Evolutionary conservation across 92 coral and sea anemone species (phyloP).

Genomic region (Palythoa heliodiscus): DNA sequence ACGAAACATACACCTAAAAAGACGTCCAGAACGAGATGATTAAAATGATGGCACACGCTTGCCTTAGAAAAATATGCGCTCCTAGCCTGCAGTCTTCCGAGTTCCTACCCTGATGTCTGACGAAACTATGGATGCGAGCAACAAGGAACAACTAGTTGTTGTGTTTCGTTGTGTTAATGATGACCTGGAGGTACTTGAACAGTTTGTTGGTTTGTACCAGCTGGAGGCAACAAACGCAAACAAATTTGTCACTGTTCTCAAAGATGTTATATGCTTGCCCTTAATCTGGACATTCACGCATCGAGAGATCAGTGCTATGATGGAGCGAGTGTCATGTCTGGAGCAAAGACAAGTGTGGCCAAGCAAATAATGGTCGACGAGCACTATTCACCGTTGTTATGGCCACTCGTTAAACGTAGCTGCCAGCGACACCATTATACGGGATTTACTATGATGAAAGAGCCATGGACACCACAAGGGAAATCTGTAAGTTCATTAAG

Average conservation of each 20-base stretch:
- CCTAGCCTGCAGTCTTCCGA: conserved; percentile 32
- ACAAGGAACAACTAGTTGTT: conserved; percentile 38
- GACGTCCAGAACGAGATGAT: conserved; percentile 33
- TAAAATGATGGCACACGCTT: conserved; percentile 25
- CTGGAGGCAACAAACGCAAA: conserved; percentile 23
- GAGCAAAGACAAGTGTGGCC: conserved; percentile 34
- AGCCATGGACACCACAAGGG: conserved; percentile 41
- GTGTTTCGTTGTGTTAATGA: conserved; percentile 25
- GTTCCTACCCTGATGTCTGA: conserved; percentile 38
- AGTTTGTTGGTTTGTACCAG: conserved; percentile 39
- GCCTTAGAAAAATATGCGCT: conserved; percentile 8
- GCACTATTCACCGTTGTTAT: conserved; percentile 34
- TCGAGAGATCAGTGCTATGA: not conserved
- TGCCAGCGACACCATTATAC: not conserved
- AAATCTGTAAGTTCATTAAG: conserved; percentile 12
- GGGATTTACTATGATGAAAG: conserved; percentile 11
- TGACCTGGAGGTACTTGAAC: conserved; percentile 14
- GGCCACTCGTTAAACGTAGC: conserved; percentile 38
- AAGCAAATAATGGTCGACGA: conserved; percentile 39
- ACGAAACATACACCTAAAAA: conserved; percentile 12
- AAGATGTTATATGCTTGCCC: conserved; percentile 34
- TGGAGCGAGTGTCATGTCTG: conserved; percentile 41
- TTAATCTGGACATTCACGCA: conserved; percentile 18
- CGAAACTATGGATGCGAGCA: conserved; percentile 29
- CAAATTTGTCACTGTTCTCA: conserved; percentile 22